phyloP scores from a whole-genome alignment of 2,888 invertebrate species.

The Microplitis deprimator region DNA sequence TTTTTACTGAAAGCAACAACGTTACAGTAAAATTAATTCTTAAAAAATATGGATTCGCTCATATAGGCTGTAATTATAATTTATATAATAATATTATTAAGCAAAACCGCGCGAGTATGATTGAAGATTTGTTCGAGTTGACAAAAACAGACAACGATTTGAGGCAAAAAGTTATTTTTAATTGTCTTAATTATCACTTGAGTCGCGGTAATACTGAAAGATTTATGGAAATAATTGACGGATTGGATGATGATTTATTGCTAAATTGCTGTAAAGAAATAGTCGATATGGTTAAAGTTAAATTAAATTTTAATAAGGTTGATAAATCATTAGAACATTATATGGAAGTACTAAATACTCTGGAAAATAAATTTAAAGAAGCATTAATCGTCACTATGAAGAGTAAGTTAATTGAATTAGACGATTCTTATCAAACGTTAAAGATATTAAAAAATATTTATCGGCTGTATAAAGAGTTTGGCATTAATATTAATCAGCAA shows the following conservation, averaged over 20 bases:
- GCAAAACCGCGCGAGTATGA: slow-evolving; percentile 62
- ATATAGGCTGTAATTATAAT: slow-evolving; percentile 63
- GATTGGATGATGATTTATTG: slow-evolving; percentile 56
- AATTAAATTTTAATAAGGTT: slow-evolving; percentile 55
- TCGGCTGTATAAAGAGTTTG: slow-evolving; percentile 54
- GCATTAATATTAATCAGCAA: slow-evolving; percentile 49
- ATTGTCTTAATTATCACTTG: slow-evolving; percentile 64
- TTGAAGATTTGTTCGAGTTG: slow-evolving; percentile 65
- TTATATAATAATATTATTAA: slow-evolving; percentile 64
- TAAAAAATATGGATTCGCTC: slow-evolving; percentile 70
- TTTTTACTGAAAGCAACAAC: slow-evolving; percentile 66
- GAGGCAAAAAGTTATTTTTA: slow-evolving; percentile 59
- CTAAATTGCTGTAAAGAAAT: slow-evolving; percentile 58
- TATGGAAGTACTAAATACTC: slow-evolving; percentile 56
- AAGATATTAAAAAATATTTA: slow-evolving; percentile 54
- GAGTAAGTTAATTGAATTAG: slow-evolving; percentile 26
- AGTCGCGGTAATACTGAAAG: slow-evolving; percentile 60
- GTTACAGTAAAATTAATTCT: slow-evolving; percentile 71
- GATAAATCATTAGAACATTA: slow-evolving; percentile 49
- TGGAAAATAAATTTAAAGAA: slow-evolving; percentile 53
- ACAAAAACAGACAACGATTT: slow-evolving; percentile 59
- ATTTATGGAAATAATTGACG: slow-evolving; percentile 62
- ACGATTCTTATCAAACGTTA: slow-evolving; percentile 48
- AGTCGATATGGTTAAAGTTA: slow-evolving; percentile 51
- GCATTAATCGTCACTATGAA: slow-evolving; percentile 40